Conservation (phyloP, 2,888 invertebrate species). For the Acrobasis consociella region DNA sequence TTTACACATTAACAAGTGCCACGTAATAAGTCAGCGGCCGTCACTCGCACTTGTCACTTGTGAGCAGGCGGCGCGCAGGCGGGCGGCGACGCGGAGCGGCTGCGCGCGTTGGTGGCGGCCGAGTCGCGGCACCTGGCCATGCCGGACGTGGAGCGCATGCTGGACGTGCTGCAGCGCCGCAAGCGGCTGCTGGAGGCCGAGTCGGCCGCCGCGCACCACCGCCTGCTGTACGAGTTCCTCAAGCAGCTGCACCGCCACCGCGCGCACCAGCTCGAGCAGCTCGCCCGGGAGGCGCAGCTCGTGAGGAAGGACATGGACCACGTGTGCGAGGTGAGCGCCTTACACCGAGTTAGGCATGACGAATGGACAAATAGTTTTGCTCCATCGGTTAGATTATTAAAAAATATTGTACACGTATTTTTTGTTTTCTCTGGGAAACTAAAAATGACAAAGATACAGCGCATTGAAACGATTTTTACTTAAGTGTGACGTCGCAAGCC, state of each 20-base stretch:
- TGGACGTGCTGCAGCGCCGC: conserved; percentile 89
- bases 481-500: too few species aligned
- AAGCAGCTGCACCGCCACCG: conserved; percentile 89
- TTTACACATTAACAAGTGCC: too few species aligned
- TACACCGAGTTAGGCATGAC: too few species aligned
- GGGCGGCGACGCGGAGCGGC: conserved; percentile 64
- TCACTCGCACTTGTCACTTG: too few species aligned
- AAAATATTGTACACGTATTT: too few species aligned
- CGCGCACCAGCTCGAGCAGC: conserved; percentile 80
- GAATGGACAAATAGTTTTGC: too few species aligned
- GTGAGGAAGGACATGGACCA: conserved; percentile 67
- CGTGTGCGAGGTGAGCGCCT: conserved; percentile 4
- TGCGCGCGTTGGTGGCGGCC: conserved; percentile 85
- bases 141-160: conserved; percentile 91
- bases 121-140: conserved; percentile 88
- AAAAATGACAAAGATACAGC: too few species aligned
- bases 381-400: too few species aligned
- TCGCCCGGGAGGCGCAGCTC: conserved; percentile 86
- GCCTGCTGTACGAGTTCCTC: conserved; percentile 92
- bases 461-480: too few species aligned
- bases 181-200: conserved; percentile 92
- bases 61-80: conserved; percentile 26
- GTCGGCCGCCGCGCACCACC: conserved; percentile 89
- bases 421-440: too few species aligned
- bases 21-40: too few species aligned